Evolutionary conservation across 2,888 invertebrate species (phyloP).

Genomic region (Conchocele bisecta): DNA sequence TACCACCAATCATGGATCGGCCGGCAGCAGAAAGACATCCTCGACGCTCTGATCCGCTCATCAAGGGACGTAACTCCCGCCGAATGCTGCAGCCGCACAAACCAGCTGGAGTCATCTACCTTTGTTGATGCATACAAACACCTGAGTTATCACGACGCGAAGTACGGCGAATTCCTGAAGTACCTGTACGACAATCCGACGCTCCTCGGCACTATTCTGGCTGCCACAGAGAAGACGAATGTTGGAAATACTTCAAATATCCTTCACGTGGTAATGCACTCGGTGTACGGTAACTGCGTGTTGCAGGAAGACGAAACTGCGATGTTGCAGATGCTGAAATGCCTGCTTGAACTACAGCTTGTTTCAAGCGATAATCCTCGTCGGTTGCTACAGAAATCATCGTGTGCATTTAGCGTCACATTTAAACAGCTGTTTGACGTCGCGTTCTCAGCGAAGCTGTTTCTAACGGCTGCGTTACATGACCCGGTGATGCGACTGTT

Average conservation of each 20-base stretch:
- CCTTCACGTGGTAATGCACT: conserved; percentile 66
- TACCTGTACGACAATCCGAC: conserved; percentile 88
- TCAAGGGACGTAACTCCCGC: conserved; percentile 90
- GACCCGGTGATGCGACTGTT: conserved; percentile 94
- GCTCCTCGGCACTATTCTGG: conserved; percentile 88
- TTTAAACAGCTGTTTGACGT: conserved; percentile 95
- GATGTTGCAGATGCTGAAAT: conserved; percentile 79
- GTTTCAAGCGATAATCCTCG: conserved; percentile 87
- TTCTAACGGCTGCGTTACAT: conserved; percentile 95
- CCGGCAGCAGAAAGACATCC: conserved; percentile 87
- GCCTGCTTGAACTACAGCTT: conserved; percentile 89
- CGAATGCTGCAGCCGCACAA: conserved; percentile 87
- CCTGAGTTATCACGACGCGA: conserved; percentile 90
- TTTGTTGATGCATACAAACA: conserved; percentile 87
- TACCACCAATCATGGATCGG: conserved; percentile 93
- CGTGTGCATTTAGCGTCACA: conserved; percentile 92
- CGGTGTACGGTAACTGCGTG: conserved; percentile 88
- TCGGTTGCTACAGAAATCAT: conserved; percentile 89
- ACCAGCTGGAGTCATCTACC: conserved; percentile 85
- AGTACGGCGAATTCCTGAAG: conserved; percentile 88
- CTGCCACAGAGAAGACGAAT: conserved; percentile 84
- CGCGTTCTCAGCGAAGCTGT: conserved; percentile 94
- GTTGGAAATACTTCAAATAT: conserved; percentile 55
- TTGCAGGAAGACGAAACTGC: conserved; percentile 89
- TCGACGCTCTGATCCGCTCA: conserved; percentile 89